phyloP scores from a whole-genome alignment of 2,113 vertebrate genomes.

The Colius striatus region DNA sequence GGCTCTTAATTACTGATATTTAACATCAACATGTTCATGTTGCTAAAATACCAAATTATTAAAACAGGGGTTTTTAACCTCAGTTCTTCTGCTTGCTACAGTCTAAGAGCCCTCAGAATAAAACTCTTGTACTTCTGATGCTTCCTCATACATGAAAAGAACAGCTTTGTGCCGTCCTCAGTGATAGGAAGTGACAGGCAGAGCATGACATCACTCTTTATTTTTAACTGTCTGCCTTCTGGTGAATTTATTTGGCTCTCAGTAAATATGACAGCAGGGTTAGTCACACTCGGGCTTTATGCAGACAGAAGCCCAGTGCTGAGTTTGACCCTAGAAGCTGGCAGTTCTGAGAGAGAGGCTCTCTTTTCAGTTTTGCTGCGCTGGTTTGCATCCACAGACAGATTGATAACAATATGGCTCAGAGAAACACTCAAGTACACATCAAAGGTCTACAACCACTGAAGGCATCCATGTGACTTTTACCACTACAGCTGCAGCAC shows the following conservation, averaged over 20 bases:
- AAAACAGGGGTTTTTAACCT: background rate
- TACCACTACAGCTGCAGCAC: background rate
- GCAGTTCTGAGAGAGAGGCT: background rate
- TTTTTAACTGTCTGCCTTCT: conserved; percentile 51
- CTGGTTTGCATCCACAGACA: background rate
- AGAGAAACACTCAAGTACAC: background rate
- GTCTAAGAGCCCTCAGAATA: background rate
- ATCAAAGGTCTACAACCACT: background rate
- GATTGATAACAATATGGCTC: background rate
- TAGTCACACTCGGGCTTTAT: background rate
- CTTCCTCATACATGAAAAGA: background rate
- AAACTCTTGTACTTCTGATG: background rate
- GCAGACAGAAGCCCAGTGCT: background rate
- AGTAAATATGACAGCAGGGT: background rate
- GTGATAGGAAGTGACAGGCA: conserved; percentile 52
- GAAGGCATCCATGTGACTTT: background rate
- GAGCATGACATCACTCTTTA: conserved; percentile 54
- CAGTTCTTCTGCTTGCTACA: background rate
- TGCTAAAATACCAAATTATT: background rate
- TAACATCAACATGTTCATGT: background rate
- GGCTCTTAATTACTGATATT: background rate
- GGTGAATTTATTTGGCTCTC: conserved; percentile 25
- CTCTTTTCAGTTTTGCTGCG: background rate
- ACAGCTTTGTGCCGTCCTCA: conserved; percentile 29
- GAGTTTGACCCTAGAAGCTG: background rate